Evolutionary conservation across 2,888 invertebrate genomes (phyloP).

Genomic region (Dynastes hyllus): DNA sequence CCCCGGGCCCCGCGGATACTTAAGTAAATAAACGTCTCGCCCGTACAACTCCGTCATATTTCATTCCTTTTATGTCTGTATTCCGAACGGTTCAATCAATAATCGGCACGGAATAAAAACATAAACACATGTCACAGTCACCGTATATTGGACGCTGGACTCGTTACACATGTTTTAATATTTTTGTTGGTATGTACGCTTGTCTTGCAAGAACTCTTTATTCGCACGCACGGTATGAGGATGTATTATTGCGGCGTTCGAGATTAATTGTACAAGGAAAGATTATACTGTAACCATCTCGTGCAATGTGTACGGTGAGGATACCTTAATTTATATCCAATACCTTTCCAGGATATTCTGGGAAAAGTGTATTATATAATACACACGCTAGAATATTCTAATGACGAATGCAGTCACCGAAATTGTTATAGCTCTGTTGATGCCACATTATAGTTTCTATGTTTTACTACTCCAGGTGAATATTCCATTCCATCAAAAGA

Average conservation of each 20-base stretch:
- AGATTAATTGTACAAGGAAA: too few relatives aligned
- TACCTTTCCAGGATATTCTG: too few relatives aligned
- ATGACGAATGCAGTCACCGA: too few relatives aligned
- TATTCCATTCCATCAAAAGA: too few relatives aligned
- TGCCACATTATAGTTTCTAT: too few relatives aligned
- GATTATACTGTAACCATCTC: too few relatives aligned
- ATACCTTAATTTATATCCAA: too few relatives aligned
- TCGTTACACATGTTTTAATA: conserved; percentile 28
- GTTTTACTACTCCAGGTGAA: too few relatives aligned
- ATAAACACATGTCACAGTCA: conserved; percentile 49
- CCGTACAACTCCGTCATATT: conserved; percentile 56
- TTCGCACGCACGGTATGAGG: conserved; percentile 18
- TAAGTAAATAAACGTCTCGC: conserved; percentile 61
- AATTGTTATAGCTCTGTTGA: too few relatives aligned
- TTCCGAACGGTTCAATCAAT: conserved; percentile 52
- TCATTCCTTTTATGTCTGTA: conserved; percentile 54
- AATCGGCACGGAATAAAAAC: conserved; percentile 52
- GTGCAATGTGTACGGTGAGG: too few relatives aligned
- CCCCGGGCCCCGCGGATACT: conserved; percentile 59
- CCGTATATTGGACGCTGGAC: conserved; percentile 28
- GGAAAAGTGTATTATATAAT: too few relatives aligned
- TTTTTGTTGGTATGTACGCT: conserved; percentile 34
- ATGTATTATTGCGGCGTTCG: background rate
- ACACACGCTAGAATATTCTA: too few relatives aligned
- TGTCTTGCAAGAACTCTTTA: conserved; percentile 1